A percentile compares a stretch with the other conserved stretches of the same genome.
Conservation (phyloP, 2,888 invertebrate species). For the Trypoxylon attenuatum region DNA sequence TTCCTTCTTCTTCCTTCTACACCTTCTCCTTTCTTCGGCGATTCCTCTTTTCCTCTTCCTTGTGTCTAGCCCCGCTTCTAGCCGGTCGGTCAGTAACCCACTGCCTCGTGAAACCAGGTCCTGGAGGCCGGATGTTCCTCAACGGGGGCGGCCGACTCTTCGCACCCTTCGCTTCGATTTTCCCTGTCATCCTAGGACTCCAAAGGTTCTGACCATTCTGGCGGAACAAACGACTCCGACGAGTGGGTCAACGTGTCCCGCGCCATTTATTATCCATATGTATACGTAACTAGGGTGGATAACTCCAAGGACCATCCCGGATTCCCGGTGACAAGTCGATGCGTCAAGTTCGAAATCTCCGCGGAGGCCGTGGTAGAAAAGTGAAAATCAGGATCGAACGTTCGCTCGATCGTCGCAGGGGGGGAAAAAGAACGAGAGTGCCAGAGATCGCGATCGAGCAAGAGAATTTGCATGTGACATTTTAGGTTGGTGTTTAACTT, state of each 20-base stretch:
- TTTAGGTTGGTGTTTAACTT: conserved; percentile 3
- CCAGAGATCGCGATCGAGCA: not conserved
- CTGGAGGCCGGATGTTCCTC: conserved; percentile 11
- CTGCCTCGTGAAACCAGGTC: conserved; percentile 16
- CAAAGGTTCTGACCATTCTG: no score
- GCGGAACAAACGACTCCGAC: no score
- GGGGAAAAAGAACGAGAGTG: not conserved
- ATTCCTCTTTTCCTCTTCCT: not conserved
- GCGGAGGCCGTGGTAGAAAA: no score
- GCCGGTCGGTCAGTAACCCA: conserved; percentile 39
- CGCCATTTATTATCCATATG: no score
- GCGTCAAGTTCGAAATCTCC: no score
- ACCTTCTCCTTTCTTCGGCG: not conserved
- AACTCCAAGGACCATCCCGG: no score
- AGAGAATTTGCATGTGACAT: conserved; percentile 17
- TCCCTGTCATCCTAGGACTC: no score
- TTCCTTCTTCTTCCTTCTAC: not conserved
- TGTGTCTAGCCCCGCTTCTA: conserved; percentile 5
- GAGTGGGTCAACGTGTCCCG: no score
- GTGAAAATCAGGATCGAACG: no score
- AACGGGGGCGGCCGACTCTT: conserved; percentile 2
- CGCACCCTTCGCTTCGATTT: conserved; percentile 10
- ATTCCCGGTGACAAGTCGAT: no score
- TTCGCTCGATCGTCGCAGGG: not conserved
- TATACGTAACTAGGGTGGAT: no score